Evolutionary conservation across 2,797 vertebrate species (phyloP).

Genomic region (Pampus argenteus): DNA sequence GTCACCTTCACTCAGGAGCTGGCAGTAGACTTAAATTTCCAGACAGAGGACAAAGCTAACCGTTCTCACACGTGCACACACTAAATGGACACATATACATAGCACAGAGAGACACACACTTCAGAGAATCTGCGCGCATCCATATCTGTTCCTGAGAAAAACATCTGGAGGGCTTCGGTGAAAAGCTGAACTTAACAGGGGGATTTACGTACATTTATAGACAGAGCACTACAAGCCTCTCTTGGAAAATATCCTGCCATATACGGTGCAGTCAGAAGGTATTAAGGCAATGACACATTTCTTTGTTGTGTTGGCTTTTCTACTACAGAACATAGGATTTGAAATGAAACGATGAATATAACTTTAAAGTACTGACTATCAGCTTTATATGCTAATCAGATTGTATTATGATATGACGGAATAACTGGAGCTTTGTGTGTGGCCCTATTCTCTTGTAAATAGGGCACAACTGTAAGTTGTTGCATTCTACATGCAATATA

Average conservation of each 20-base stretch:
- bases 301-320: constrained; percentile 12
- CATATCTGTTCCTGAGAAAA: constrained; percentile 55
- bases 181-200: constrained; percentile 44
- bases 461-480: background rate
- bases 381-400: constrained; percentile 22
- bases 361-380: constrained; percentile 24
- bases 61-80: constrained; percentile 18
- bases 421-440: background rate
- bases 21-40: constrained; percentile 68
- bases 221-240: constrained; percentile 28
- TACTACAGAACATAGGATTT: constrained; percentile 13
- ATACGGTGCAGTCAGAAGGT: constrained; percentile 29
- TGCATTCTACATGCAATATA: background rate
- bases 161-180: constrained; percentile 56
- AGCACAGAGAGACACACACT: constrained; percentile 31
- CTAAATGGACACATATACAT: constrained; percentile 21
- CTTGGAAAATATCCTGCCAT: constrained; percentile 17
- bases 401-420: constrained; percentile 6
- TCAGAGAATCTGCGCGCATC: constrained; percentile 29
- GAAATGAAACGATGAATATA: constrained; percentile 33
- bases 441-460: background rate
- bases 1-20: constrained; percentile 71
- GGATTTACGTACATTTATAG: constrained; percentile 57
- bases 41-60: constrained; percentile 74
- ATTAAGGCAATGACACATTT: constrained; percentile 37